Base-by-base conservation (phyloP, 2,797 vertebrate species). In the Psittacula echo region DNA sequence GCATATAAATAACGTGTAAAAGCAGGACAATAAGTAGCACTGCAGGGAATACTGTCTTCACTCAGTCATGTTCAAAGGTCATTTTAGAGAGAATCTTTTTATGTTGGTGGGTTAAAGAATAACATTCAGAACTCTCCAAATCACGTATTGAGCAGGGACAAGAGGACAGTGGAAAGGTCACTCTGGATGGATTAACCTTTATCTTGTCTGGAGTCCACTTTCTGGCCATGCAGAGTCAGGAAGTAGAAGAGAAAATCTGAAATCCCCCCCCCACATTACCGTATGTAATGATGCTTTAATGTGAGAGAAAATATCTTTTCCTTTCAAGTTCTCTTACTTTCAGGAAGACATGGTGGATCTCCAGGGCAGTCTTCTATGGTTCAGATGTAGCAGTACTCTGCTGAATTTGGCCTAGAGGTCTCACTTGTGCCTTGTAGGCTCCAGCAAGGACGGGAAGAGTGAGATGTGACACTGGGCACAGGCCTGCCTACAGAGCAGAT, bases 291-390 rank as follows among this genome's bases (percentile, higher is more conserved):
- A 75, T 80, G 39, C 16, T 93, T 87, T 94, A 91, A 45, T 60
- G 24, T 66, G 67, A 94, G 75, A 96, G 67, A 94, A 95, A 91
- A 93, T 90, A 89, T 67, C 64, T 96, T 95, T 92, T 90, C 50
- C 82, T 95, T 95, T 96, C 78, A 96, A 95, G 22, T 94, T 90
- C 94, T 96, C 65, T 85, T 65, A 74, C 73, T 58, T 79, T 29
- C 72, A 94, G 71, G 70, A 82, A 85, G 39, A 64, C 62, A 75
- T 75, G 87, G 85, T 93, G 68, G 39, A 83, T 85, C 67, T 91
- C 85, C 24, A n/a, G 54, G 23, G 42, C 42, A 91, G 30, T 27
- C 34, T 75, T 62, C 26, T 24, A 26, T 1, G 1, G 37, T 44
- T 89, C 37, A 58, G 9, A 42, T 15, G 15, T 24, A 65, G 23